Evolutionary conservation across 2,113 vertebrate genomes (phyloP).

Genomic region (Acrocephalus arundinaceus): DNA sequence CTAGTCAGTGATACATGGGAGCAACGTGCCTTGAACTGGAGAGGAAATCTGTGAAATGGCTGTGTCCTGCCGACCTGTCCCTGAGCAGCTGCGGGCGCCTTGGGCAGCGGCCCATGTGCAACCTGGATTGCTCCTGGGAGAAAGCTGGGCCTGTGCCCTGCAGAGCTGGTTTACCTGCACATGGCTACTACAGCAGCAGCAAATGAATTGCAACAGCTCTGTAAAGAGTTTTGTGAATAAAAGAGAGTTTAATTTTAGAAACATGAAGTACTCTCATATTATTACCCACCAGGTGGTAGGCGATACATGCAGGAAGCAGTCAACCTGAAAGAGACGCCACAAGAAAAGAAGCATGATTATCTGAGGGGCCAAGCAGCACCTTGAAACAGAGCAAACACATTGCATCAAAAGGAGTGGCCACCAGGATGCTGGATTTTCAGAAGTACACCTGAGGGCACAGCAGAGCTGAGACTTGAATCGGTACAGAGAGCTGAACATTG

Average conservation of each 20-base stretch:
- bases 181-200: neutral
- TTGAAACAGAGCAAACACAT: conserved; percentile 36
- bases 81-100: neutral
- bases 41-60: neutral
- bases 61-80: accelerated
- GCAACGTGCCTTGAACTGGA: neutral
- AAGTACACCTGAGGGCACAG: conserved; percentile 33
- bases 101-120: accelerated
- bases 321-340: neutral
- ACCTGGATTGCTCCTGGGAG: neutral
- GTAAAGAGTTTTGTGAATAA: conserved; percentile 12
- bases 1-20: neutral
- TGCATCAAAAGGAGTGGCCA: conserved; percentile 45
- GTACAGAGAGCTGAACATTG: neutral
- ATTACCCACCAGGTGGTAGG: conserved; percentile 39
- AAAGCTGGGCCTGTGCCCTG: neutral
- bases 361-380: conserved; percentile 33
- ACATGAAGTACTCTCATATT: conserved; percentile 14
- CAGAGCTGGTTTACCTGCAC: neutral
- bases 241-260: conserved; percentile 50
- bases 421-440: conserved; percentile 42
- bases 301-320: neutral
- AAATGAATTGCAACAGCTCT: neutral
- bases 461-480: neutral
- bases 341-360: conserved; percentile 10